Evolutionary conservation across 1,140 invertebrate genomes (phyloP).

Genomic region (Pissodes strobi): DNA sequence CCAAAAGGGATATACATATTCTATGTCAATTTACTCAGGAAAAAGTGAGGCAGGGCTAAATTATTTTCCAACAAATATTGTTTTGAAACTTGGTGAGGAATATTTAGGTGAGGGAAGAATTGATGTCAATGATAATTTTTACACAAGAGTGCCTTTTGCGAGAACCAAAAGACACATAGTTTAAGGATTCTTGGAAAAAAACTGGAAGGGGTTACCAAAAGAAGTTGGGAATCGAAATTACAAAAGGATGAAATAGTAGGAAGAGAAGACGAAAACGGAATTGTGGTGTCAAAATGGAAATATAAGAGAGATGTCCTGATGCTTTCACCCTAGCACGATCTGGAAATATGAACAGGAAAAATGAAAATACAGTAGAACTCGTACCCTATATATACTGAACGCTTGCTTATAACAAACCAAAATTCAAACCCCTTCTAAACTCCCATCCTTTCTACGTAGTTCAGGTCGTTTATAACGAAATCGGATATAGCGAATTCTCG

Average conservation of each 20-base stretch:
- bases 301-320: conserved; percentile 55
- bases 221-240: conserved; percentile 48
- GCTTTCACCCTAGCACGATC: conserved; percentile 50
- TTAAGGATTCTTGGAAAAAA: conserved; percentile 55
- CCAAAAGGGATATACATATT: no score
- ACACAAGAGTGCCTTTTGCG: conserved; percentile 54
- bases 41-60: background rate
- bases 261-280: conserved; percentile 50
- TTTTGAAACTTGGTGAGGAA: background rate
- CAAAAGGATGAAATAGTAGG: conserved; percentile 47
- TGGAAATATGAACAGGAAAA: no score
- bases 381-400: no score
- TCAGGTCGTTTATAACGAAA: no score
- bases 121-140: conserved; percentile 49
- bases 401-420: no score
- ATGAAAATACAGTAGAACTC: no score
- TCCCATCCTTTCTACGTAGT: no score
- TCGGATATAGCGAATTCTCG: no score
- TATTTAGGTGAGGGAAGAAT: conserved; percentile 6
- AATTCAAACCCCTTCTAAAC: no score
- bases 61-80: conserved; percentile 7
- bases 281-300: conserved; percentile 56
- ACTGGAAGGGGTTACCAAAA: conserved; percentile 49
- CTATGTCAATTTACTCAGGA: background rate
- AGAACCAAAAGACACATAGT: conserved; percentile 54